Base-by-base conservation (phyloP, 2,888 invertebrate species). In the Meta bourneti region DNA sequence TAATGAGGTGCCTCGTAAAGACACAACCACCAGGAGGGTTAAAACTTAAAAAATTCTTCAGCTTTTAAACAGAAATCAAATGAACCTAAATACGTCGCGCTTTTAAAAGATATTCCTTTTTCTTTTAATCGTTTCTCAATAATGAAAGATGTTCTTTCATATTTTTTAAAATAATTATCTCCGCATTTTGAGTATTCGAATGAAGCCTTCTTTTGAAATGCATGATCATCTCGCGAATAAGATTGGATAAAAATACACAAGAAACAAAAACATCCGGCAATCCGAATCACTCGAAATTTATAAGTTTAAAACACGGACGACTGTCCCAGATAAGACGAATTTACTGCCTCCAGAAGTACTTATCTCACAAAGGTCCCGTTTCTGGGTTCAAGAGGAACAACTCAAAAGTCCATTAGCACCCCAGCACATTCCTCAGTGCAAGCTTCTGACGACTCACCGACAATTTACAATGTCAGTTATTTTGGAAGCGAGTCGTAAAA, bases 251-350 rank as follows among this genome's bases (percentile, higher is more conserved):
- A 34, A 34, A 61, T 11, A 61, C 8, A 1, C 8, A 61, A 61
- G 13, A 6, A 8, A 61, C 6, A 9, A 61, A 61, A 61, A 6
- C 61, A 9, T 61, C 61, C 61, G 13, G 13, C 61, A 34, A 34
- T 34, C 34, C 34, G 34, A 34, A 16, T 61, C 61, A 11, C 61
- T 61, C 61, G 16, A 61, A 61, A 61, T 61, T 61, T 61, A 61
- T 16, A 61, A 61, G 11, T 16, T 61, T 16, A 6, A 61, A 61
- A 16, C 8, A 61, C 13, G 13, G 61, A 61, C 61, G 61, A 61
- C 11, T 51, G 19, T 16, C 52, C 7, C 19, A 69, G 79, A 79
- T 61, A 79, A 79, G 79, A 79, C 61, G 54, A 61, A 79, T 61
- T 61, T 20, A 79, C 79, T 13, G 13, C 79, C 11, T 13, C 11